Percentiles rank a stretch among this genome's conserved stretches.
These are phyloP conservation scores for Lepus townsendii DNA, from an alignment of 2,797 vertebrate species.

Conservation along the genomic window DNA sequence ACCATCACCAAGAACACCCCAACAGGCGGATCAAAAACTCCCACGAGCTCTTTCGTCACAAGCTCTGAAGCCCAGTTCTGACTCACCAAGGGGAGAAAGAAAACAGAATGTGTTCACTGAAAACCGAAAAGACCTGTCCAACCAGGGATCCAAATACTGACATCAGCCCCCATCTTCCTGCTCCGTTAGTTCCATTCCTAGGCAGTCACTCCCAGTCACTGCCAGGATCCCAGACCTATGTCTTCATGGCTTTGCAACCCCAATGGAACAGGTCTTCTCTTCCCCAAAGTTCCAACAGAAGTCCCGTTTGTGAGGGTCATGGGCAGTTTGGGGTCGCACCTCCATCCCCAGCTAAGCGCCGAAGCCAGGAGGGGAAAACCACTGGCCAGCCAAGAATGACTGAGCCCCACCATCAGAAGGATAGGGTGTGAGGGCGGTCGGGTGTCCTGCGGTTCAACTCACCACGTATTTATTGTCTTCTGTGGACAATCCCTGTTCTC, in stretches of 20 bases:
- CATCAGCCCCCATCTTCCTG: neutral
- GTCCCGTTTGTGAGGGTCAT: neutral
- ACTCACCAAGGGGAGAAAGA: neutral
- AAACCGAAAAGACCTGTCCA: neutral
- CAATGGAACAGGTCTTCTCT: neutral
- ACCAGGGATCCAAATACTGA: neutral
- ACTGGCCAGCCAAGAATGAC: neutral
- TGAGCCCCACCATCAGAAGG: fast-evolving
- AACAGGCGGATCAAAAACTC: neutral
- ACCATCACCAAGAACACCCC: neutral
- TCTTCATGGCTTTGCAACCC: neutral
- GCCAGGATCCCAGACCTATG: neutral
- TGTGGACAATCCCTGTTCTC: neutral
- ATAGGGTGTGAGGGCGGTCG: neutral
- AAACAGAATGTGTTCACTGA: neutral
- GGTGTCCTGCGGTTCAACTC: neutral
- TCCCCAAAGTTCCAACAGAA: neutral
- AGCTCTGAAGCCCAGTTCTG: neutral
- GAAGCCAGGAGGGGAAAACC: neutral
- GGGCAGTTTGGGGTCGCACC: neutral
- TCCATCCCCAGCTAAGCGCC: neutral
- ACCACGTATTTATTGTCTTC: neutral
- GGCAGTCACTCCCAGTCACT: neutral
- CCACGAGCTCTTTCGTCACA: neutral
- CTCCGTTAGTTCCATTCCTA: neutral